Evolutionary conservation across 2,797 vertebrate species (phyloP).

Genomic region (Lithobates pipiens): DNA sequence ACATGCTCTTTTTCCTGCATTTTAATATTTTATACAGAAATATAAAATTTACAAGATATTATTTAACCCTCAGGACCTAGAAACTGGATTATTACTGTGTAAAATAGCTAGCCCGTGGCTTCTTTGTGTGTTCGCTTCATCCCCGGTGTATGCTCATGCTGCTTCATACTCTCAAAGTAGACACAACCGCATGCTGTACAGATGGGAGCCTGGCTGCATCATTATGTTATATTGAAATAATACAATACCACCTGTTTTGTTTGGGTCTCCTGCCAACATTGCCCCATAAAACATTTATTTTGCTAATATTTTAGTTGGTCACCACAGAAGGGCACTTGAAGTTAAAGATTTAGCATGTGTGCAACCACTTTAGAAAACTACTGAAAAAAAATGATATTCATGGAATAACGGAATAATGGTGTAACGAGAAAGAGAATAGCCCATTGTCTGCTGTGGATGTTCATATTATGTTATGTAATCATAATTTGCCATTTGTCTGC

Average conservation of each 20-base stretch:
- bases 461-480: conserved; percentile 65
- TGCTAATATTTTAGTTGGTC: conserved; percentile 84
- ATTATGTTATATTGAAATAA: conserved; percentile 94
- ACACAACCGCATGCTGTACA: conserved; percentile 83
- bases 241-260: conserved; percentile 93
- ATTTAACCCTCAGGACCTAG: conserved; percentile 81
- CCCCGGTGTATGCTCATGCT: conserved; percentile 81
- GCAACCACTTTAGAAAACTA: conserved; percentile 66
- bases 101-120: conserved; percentile 79
- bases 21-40: conserved; percentile 84
- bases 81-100: conserved; percentile 76
- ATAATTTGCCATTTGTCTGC: conserved; percentile 45
- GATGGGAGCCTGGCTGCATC: conserved; percentile 89
- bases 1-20: conserved; percentile 68
- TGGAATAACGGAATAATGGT: conserved; percentile 54
- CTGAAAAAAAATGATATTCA: conserved; percentile 61
- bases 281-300: conserved; percentile 88
- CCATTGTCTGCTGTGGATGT: conserved; percentile 67
- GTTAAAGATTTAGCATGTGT: conserved; percentile 82
- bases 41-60: conserved; percentile 80
- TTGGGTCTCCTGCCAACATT: conserved; percentile 84
- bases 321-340: conserved; percentile 83
- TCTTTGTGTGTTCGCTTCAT: conserved; percentile 76
- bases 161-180: conserved; percentile 81
- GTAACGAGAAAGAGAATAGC: conserved; percentile 62